Percentiles rank a stretch among this genome's conserved stretches.
These are phyloP conservation scores for Papilio dardanus DNA, from an alignment of 1,140 invertebrate genomes.

Conservation along the genomic window DNA sequence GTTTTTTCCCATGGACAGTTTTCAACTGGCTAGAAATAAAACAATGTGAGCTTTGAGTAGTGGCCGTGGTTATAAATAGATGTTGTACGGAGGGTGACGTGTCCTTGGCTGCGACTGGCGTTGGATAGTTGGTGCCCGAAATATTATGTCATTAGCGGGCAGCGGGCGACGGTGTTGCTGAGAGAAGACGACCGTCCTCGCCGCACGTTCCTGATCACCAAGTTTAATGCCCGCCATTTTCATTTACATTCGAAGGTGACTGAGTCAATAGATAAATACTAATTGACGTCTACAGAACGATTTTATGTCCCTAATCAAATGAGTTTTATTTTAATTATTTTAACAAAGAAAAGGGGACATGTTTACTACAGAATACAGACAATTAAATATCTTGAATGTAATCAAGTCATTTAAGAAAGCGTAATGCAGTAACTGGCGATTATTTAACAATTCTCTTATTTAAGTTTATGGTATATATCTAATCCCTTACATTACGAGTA, in stretches of 20 bases:
- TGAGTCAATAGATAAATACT: background rate
- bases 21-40: conserved; percentile 66
- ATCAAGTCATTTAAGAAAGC: background rate
- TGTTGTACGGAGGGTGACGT: conserved; percentile 62
- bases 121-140: conserved; percentile 53
- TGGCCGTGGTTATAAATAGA: conserved; percentile 70
- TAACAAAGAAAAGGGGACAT: background rate
- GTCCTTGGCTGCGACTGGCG: conserved; percentile 65
- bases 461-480: background rate
- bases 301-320: background rate
- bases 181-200: conserved; percentile 39
- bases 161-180: conserved; percentile 42
- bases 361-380: background rate
- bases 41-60: conserved; percentile 78
- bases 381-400: background rate
- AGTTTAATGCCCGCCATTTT: conserved; percentile 28
- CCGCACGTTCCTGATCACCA: conserved; percentile 10
- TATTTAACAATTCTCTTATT: background rate
- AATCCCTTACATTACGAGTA: background rate
- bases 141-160: conserved; percentile 69
- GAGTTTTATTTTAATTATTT: background rate
- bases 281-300: background rate
- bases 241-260: conserved; percentile 26
- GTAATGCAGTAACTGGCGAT: background rate
- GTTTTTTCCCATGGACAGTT: conserved; percentile 66